Percentiles rank a stretch among this genome's conserved stretches.
Evolutionary conservation across 2,888 invertebrate genomes (phyloP).

Genomic region (Dynastes maya): DNA sequence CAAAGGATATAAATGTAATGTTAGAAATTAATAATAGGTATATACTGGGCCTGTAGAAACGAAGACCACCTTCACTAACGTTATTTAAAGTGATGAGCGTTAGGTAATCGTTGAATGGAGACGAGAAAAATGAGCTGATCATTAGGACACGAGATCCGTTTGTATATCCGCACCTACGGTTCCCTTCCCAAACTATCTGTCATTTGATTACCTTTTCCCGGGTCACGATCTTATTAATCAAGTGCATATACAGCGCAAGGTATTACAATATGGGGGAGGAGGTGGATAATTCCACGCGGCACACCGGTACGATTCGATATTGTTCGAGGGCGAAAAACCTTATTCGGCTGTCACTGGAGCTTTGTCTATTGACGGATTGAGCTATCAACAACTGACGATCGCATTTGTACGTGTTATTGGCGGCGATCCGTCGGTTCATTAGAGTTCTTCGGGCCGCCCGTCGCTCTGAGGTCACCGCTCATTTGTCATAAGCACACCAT

Average conservation of each 20-base stretch:
- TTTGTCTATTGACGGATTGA: constrained; percentile 68
- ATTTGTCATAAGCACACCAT: constrained; percentile 68
- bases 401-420: constrained; percentile 65
- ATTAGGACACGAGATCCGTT: constrained; percentile 13
- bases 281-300: not conserved
- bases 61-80: constrained; percentile 6
- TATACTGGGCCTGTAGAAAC: not conserved
- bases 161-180: not conserved
- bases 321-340: constrained; percentile 61
- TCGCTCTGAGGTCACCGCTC: constrained; percentile 66
- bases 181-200: constrained; percentile 38
- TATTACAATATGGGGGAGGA: constrained; percentile 56
- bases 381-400: constrained; percentile 68
- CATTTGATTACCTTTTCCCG: constrained; percentile 41
- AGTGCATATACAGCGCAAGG: constrained; percentile 38
- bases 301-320: constrained; percentile 62
- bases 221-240: constrained; percentile 64
- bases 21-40: constrained; percentile 37
- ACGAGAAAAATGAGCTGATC: constrained; percentile 38
- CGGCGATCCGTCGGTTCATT: constrained; percentile 67
- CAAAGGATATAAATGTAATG: constrained; percentile 27
- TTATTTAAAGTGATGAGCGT: constrained; percentile 11
- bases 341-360: constrained; percentile 63
- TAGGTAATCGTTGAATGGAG: constrained; percentile 19
- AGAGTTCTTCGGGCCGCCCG: constrained; percentile 64